Conservation (phyloP, 2,113 vertebrate species). For the Alethe castanea region DNA sequence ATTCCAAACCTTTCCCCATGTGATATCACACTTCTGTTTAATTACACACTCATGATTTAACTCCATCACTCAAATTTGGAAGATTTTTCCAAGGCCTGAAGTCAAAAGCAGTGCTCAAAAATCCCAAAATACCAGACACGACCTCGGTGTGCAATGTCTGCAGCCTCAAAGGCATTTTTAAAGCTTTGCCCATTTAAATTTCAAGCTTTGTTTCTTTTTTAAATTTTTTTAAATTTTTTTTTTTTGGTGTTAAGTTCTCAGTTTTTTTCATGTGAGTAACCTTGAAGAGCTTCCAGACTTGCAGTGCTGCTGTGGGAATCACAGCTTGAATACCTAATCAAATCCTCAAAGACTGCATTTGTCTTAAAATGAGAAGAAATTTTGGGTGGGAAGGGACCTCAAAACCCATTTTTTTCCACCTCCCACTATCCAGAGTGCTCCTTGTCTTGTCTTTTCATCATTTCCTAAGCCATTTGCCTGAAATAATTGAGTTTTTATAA, state of each 20-base stretch:
- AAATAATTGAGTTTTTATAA: accelerated
- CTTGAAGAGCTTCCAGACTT: background rate
- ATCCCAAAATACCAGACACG: background rate
- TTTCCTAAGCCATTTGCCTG: background rate
- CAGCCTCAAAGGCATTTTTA: background rate
- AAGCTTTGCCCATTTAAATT: background rate
- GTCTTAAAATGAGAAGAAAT: background rate
- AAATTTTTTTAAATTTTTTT: background rate
- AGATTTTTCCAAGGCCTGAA: too few species aligned
- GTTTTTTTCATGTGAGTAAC: background rate
- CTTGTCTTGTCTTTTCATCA: too few species aligned
- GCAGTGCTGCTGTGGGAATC: background rate
- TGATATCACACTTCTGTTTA: too few species aligned
- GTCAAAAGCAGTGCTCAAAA: too few species aligned
- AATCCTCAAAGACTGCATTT: background rate
- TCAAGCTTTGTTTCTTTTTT: background rate
- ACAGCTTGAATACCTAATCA: background rate
- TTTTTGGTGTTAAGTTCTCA: background rate
- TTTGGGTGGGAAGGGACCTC: background rate
- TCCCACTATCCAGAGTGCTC: background rate
- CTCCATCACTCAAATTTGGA: too few species aligned
- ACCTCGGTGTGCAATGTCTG: accelerated
- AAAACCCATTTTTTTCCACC: background rate
- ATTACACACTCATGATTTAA: too few species aligned
- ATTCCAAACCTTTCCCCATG: too few species aligned